Conservation (phyloP, 2,888 invertebrate species). For the Troides aeacus region DNA sequence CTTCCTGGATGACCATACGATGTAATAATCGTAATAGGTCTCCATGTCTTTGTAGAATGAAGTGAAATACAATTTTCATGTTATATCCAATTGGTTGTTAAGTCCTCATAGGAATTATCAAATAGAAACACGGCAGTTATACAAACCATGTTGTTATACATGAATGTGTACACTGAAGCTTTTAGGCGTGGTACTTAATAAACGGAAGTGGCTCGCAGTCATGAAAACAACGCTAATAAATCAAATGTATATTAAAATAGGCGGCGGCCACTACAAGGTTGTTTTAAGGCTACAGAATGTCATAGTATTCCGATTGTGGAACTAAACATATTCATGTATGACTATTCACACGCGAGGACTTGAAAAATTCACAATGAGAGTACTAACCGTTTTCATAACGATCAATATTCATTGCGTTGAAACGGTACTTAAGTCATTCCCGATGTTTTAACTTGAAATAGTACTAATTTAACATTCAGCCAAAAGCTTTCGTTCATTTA, state of each 20-base stretch:
- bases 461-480: neutral
- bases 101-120: too few relatives aligned
- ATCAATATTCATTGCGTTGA: neutral
- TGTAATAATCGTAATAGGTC: neutral
- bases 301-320: neutral
- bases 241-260: conserved; percentile 23
- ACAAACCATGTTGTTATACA: conserved; percentile 7
- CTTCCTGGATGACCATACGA: neutral
- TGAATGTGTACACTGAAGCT: conserved; percentile 5
- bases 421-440: neutral
- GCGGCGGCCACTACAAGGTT: conserved; percentile 15
- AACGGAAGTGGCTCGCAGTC: conserved; percentile 26
- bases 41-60: neutral
- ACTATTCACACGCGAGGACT: neutral
- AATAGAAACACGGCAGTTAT: neutral
- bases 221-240: conserved; percentile 23
- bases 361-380: neutral
- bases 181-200: conserved; percentile 29
- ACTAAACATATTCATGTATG: neutral
- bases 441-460: neutral
- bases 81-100: too few relatives aligned
- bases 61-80: too few relatives aligned
- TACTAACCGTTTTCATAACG: neutral
- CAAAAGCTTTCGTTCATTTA: neutral
- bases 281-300: conserved; percentile 8